These are phyloP conservation scores for Drosophila ambigua DNA, from an alignment of 1,140 invertebrate genomes.

Conservation along the genomic window DNA sequence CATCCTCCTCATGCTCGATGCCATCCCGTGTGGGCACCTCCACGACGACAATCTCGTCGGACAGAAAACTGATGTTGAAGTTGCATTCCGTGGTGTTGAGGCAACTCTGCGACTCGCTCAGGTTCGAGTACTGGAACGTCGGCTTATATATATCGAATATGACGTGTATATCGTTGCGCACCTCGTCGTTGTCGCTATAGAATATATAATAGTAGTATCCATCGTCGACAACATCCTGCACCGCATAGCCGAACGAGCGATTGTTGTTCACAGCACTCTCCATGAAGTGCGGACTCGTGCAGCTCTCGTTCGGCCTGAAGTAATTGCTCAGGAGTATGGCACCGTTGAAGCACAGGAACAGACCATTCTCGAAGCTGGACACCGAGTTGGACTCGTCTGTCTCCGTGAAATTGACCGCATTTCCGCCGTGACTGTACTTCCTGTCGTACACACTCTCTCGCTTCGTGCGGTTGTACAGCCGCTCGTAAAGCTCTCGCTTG, in stretches of 20 bases:
- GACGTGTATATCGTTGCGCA: conserved; percentile 91
- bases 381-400: conserved; percentile 87
- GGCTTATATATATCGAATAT: conserved; percentile 93
- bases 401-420: conserved; percentile 86
- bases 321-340: conserved; percentile 88
- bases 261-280: conserved; percentile 86
- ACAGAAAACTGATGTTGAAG: conserved; percentile 88
- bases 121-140: conserved; percentile 90
- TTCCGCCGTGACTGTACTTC: conserved; percentile 90
- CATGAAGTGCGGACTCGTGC: conserved; percentile 88
- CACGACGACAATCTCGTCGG: conserved; percentile 90
- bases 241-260: conserved; percentile 84
- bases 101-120: conserved; percentile 87
- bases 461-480: conserved; percentile 84
- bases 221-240: conserved; percentile 88
- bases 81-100: conserved; percentile 90
- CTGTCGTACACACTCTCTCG: conserved; percentile 88
- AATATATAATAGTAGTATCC: conserved; percentile 95
- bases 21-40: conserved; percentile 92
- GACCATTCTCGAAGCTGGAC: conserved; percentile 90
- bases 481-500: conserved; percentile 60
- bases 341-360: conserved; percentile 90
- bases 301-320: conserved; percentile 88
- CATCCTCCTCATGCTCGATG: conserved; percentile 89
- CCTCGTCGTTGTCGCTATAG: conserved; percentile 92